Conservation (phyloP, 2,113 vertebrate genomes). For the Oplegnathus fasciatus region DNA sequence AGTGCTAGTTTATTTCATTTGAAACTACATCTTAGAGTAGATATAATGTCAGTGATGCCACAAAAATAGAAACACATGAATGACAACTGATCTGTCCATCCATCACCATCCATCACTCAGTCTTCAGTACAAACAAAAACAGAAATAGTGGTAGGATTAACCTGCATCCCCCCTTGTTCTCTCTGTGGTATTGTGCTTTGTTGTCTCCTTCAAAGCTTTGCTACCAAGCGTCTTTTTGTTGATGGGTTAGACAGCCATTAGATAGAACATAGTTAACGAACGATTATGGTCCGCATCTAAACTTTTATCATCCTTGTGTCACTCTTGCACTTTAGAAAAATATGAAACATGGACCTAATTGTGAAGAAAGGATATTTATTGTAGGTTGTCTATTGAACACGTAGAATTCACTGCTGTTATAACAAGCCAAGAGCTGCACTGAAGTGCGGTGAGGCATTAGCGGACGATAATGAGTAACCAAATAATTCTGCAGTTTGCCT, state of each 20-base stretch:
- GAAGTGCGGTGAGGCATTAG: constrained; percentile 14
- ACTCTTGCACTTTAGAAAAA: constrained; percentile 78
- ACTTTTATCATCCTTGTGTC: constrained; percentile 44
- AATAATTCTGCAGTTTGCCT: constrained; percentile 37
- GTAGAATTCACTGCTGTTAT: constrained; percentile 20
- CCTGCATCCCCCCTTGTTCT: constrained; percentile 53
- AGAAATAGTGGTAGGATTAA: constrained; percentile 20
- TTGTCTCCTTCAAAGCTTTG: constrained; percentile 62
- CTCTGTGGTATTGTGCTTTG: constrained; percentile 72
- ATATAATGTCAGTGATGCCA: constrained; percentile 30
- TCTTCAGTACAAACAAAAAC: constrained; percentile 38
- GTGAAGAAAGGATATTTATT: constrained; percentile 51
- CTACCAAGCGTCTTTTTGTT: constrained; percentile 34
- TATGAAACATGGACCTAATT: constrained; percentile 56
- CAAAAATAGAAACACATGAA: constrained; percentile 38
- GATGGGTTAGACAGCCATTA: constrained; percentile 35
- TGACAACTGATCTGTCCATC: constrained; percentile 28
- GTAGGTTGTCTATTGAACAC: constrained; percentile 55
- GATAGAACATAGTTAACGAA: constrained; percentile 32
- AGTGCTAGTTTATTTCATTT: constrained; percentile 66
- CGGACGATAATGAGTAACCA: constrained; percentile 18
- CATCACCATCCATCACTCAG: constrained; percentile 3
- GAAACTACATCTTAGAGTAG: constrained; percentile 54
- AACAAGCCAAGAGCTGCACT: constrained; percentile 40
- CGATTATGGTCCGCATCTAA: constrained; percentile 23